A percentile compares a stretch with the other conserved stretches of the same genome.
These are phyloP conservation scores for Empis livida DNA, from an alignment of 2,888 invertebrate species.

Conservation along the genomic window DNA sequence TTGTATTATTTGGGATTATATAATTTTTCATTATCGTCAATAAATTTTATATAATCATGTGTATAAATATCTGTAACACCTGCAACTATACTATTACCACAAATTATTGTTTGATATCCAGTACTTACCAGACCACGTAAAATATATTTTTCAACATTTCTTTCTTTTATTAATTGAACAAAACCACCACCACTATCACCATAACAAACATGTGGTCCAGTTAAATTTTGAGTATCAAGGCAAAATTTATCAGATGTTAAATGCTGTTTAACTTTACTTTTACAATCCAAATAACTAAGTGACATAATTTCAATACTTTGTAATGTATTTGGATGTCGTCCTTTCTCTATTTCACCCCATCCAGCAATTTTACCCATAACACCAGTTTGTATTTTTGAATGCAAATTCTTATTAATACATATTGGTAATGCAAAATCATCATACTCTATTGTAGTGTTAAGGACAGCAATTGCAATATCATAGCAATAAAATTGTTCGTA, in stretches of 20 bases:
- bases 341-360: slow-evolving; percentile 5
- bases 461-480: background rate
- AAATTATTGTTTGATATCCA: background rate
- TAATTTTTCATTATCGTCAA: too few relatives aligned
- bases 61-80: too few relatives aligned
- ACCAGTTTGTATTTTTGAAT: slow-evolving; percentile 1
- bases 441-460: background rate
- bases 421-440: background rate
- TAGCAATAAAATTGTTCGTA: background rate
- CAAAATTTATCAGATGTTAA: slow-evolving; percentile 7
- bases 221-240: background rate
- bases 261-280: background rate
- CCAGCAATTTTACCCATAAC: slow-evolving; percentile 6
- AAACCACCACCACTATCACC: slow-evolving; percentile 8
- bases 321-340: background rate
- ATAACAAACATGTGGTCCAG: slow-evolving; percentile 4
- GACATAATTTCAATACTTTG: slow-evolving; percentile 5
- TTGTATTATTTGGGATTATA: too few relatives aligned
- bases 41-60: too few relatives aligned
- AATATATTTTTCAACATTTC: background rate
- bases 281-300: slow-evolving; percentile 4
- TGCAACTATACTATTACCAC: too few relatives aligned
- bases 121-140: background rate
- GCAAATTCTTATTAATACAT: background rate
- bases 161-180: background rate